Conservation (phyloP, 2,797 vertebrate species). For the Parauchenoglanis punctatus region DNA sequence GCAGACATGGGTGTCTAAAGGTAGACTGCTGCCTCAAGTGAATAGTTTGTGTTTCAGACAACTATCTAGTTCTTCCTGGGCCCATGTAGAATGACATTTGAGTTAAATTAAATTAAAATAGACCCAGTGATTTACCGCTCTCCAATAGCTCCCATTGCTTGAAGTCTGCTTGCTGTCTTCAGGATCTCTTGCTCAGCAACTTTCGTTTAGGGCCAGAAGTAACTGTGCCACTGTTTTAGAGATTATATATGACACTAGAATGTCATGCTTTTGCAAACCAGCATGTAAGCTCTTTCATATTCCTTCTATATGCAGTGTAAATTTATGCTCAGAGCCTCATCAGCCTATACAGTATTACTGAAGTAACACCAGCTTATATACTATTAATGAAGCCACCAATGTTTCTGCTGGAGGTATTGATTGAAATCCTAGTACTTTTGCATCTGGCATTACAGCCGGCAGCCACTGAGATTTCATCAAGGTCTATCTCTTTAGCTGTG, state of each 20-base stretch:
- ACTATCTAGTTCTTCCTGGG: not conserved
- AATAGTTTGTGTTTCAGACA: not conserved
- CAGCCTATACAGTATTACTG: not conserved
- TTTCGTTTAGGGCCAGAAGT: not conserved
- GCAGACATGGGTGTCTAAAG: not conserved
- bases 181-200: not conserved
- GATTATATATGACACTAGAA: not conserved
- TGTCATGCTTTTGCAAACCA: not conserved
- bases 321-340: not conserved
- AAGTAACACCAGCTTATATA: not conserved
- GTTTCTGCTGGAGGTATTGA: not conserved
- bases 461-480: not conserved
- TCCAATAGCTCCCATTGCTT: not conserved
- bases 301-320: not conserved
- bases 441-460: not conserved
- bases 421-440: not conserved
- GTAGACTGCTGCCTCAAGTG: not conserved
- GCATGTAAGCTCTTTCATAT: not conserved
- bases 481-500: not conserved
- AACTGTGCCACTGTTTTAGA: not conserved
- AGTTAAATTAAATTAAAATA: not conserved
- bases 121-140: not conserved
- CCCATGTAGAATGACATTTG: not conserved
- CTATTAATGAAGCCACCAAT: not conserved
- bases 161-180: not conserved